These are phyloP conservation scores for Catocala nupta DNA, from an alignment of 2,888 invertebrate species.

Conservation along the genomic window DNA sequence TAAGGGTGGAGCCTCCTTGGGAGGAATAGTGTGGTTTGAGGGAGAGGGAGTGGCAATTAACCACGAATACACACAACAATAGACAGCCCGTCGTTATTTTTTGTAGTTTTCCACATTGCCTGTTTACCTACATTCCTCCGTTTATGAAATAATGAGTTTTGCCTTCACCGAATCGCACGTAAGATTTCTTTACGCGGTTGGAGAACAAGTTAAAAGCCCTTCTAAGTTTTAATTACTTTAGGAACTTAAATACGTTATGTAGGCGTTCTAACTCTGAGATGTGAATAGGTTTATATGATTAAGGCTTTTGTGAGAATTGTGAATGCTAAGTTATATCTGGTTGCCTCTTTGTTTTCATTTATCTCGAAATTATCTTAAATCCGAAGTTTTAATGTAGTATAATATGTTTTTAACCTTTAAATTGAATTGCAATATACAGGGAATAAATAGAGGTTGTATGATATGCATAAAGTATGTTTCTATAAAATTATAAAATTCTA, in stretches of 20 bases:
- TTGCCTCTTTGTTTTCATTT: constrained; percentile 14
- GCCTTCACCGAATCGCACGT: constrained; percentile 8
- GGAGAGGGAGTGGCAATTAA: no score
- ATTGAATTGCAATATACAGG: no score
- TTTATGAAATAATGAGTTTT: constrained; percentile 13
- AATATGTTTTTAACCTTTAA: no score
- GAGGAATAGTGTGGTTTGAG: no score
- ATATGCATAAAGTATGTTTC: no score
- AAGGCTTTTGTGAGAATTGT: constrained; percentile 5
- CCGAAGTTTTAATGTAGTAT: no score
- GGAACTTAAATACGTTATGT: constrained; percentile 16
- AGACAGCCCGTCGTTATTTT: not conserved
- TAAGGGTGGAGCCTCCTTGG: no score
- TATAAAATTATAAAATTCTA: no score
- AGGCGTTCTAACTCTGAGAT: constrained; percentile 26
- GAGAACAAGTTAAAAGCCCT: constrained; percentile 22
- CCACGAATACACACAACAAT: no score
- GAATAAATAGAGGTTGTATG: no score
- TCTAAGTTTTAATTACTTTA: constrained; percentile 43
- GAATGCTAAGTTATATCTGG: constrained; percentile 15
- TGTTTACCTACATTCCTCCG: not conserved
- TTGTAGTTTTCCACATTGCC: constrained; percentile 7
- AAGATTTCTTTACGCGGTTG: constrained; percentile 13
- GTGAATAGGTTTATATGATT: constrained; percentile 22
- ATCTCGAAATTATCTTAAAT: no score